A percentile compares a stretch with the other conserved stretches of the same genome.
phyloP scores from a whole-genome alignment of 1,140 invertebrate genomes.

The Pseudomyrmex concolor region DNA sequence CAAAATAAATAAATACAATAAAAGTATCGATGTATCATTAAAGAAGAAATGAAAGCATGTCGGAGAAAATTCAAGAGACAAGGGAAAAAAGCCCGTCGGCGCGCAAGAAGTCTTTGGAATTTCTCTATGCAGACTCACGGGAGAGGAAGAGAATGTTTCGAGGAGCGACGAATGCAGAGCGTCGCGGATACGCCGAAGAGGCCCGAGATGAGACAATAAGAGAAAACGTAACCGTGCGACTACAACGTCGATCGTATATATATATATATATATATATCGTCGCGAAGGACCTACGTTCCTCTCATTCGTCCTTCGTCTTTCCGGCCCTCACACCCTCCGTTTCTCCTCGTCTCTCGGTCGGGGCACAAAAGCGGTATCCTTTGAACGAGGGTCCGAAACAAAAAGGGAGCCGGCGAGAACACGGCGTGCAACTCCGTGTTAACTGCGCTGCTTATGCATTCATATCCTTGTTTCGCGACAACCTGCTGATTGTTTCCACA shows the following conservation, averaged over 20 bases:
- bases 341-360: constrained; percentile 18
- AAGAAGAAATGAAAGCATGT: no score
- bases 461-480: constrained; percentile 82
- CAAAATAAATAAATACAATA: no score
- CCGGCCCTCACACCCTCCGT: constrained; percentile 22
- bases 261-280: constrained; percentile 82
- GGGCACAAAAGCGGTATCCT: constrained; percentile 78
- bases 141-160: constrained; percentile 17
- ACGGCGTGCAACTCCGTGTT: constrained; percentile 81
- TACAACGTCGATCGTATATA: constrained; percentile 79
- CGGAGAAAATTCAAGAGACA: constrained; percentile 9
- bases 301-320: constrained; percentile 39
- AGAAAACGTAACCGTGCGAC: constrained; percentile 64
- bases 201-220: constrained; percentile 59
- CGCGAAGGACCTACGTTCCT: constrained; percentile 57
- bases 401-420: constrained; percentile 74
- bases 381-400: constrained; percentile 76
- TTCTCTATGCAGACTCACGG: constrained; percentile 47
- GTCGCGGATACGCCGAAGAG: constrained; percentile 68
- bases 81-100: constrained; percentile 36
- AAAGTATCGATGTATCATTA: no score
- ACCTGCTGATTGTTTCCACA: constrained; percentile 83
- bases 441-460: constrained; percentile 83
- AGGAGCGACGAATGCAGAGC: constrained; percentile 52
- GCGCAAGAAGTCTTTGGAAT: constrained; percentile 75